Evolutionary conservation across 37 sponge, comb jelly and placozoan genomes (phyloP).

Genomic region (Spongia lamella): DNA sequence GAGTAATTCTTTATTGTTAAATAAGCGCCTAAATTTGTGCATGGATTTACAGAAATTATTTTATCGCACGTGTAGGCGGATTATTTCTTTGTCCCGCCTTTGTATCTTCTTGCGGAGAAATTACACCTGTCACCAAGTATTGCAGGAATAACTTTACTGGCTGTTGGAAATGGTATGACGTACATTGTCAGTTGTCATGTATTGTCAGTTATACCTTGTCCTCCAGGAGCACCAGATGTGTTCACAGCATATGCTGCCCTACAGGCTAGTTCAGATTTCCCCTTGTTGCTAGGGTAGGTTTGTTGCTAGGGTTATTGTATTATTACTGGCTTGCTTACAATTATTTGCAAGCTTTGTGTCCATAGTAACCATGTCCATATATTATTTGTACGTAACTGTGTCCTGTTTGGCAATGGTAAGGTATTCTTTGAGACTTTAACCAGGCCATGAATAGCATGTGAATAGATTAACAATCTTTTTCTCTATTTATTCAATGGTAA

Average conservation of each 20-base stretch:
- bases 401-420: background rate
- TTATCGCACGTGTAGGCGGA: slow-evolving; percentile 48
- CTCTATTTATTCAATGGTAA: background rate
- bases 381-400: too few species aligned
- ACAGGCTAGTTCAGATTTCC: slow-evolving; percentile 35
- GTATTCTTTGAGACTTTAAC: background rate
- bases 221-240: slow-evolving; percentile 84
- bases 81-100: slow-evolving; percentile 74
- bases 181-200: too few species aligned
- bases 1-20: background rate
- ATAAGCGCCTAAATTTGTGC: background rate
- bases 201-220: too few species aligned
- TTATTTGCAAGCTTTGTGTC: background rate
- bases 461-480: background rate
- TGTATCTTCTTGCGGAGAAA: slow-evolving; percentile 65
- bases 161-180: slow-evolving; percentile 75
- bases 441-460: background rate
- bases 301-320: background rate
- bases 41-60: background rate
- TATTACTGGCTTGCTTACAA: too few species aligned
- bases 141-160: slow-evolving; percentile 81
- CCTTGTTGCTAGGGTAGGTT: slow-evolving; percentile 70
- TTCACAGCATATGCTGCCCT: slow-evolving; percentile 80
- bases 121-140: slow-evolving; percentile 64
- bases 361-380: background rate